A percentile compares a stretch with the other conserved stretches of the same genome.
Conservation (phyloP, 2,888 invertebrate species). For the Diachrysia chrysitis region DNA sequence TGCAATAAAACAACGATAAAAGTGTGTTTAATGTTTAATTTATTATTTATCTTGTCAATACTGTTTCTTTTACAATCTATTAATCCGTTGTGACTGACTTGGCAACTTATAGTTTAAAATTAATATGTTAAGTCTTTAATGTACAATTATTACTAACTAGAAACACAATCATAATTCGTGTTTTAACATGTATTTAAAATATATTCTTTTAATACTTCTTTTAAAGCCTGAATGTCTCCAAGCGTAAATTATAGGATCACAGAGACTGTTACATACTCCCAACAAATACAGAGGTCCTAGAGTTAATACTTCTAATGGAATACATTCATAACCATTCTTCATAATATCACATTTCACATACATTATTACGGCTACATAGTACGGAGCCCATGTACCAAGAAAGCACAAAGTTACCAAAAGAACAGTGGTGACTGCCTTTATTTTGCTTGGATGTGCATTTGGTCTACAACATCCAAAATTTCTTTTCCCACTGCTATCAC, state of each 20-base stretch:
- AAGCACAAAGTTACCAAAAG: conserved; percentile 88
- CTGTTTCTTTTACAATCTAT: conserved; percentile 33
- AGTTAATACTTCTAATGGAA: conserved; percentile 84
- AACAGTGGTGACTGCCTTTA: conserved; percentile 90
- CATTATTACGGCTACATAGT: conserved; percentile 86
- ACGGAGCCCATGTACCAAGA: conserved; percentile 89
- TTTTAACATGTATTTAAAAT: conserved; percentile 68
- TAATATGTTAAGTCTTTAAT: background rate
- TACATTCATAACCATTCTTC: conserved; percentile 79
- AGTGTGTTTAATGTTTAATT: conserved; percentile 24
- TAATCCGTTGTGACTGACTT: background rate
- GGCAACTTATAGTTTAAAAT: background rate
- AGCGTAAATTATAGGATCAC: conserved; percentile 90
- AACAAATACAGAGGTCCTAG: conserved; percentile 89
- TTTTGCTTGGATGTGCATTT: conserved; percentile 78
- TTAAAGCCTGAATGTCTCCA: conserved; percentile 91
- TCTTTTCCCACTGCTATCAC: conserved; percentile 26
- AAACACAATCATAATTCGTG: conserved; percentile 40
- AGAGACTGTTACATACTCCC: conserved; percentile 87
- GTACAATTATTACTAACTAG: background rate
- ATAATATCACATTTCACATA: conserved; percentile 84
- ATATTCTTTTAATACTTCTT: conserved; percentile 77
- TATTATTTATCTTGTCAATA: conserved; percentile 27
- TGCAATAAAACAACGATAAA: conserved; percentile 33
- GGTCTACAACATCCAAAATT: conserved; percentile 35